Conservation (phyloP, 2,888 invertebrate species). For the Cephus runcator region DNA sequence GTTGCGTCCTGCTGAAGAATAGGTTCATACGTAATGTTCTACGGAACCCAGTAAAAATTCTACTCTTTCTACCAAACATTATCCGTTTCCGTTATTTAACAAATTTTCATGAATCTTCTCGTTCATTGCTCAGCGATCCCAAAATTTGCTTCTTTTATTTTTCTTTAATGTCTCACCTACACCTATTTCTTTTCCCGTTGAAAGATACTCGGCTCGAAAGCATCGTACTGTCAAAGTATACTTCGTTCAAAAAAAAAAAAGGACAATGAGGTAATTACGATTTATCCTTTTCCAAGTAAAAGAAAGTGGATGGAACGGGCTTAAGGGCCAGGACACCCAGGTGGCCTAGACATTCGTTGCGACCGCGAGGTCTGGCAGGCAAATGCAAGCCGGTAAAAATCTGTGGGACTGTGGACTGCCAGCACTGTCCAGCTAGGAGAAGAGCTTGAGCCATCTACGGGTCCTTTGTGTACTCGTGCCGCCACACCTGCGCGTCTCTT, state of each 20-base stretch:
- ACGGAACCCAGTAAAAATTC: not conserved
- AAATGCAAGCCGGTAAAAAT: conserved; percentile 14
- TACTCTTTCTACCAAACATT: not conserved
- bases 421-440: conserved; percentile 27
- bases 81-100: not conserved
- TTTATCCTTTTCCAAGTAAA: not conserved
- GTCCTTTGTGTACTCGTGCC: conserved; percentile 45
- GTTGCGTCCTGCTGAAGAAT: conserved; percentile 45
- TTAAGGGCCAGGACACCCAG: conserved; percentile 27
- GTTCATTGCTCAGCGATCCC: not conserved
- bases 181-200: not conserved
- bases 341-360: conserved; percentile 27
- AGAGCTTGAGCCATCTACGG: conserved; percentile 46
- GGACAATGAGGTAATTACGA: not conserved
- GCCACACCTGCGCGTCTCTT: conserved; percentile 48
- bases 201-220: not conserved
- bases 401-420: conserved; percentile 26
- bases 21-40: conserved; percentile 16
- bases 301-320: not conserved
- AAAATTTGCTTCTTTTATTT: not conserved
- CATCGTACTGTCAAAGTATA: not conserved
- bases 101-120: not conserved
- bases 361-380: conserved; percentile 34
- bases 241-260: not conserved
- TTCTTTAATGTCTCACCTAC: not conserved